These are phyloP conservation scores for Eidolon dupreanum DNA, from an alignment of 2,797 vertebrate species.

Conservation along the genomic window DNA sequence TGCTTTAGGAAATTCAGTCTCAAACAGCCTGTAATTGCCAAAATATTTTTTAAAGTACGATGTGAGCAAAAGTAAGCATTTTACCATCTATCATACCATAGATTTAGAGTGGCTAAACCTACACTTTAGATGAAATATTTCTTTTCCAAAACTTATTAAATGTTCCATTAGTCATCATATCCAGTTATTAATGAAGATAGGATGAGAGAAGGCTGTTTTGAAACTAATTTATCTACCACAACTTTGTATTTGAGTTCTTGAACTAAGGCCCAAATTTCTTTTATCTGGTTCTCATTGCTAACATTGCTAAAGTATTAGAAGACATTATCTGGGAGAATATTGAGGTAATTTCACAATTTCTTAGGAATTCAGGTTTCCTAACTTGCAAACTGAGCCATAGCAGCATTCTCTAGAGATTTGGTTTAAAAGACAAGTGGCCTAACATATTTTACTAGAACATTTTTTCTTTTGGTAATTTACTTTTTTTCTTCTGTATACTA, in stretches of 20 bases:
- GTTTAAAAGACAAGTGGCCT: neutral
- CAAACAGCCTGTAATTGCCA: neutral
- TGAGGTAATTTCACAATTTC: constrained; percentile 47
- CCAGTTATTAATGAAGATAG: neutral
- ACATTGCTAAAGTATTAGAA: constrained; percentile 36
- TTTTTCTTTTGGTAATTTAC: neutral
- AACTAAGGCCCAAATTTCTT: neutral
- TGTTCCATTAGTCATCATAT: neutral
- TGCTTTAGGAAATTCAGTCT: neutral
- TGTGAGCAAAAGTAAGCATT: neutral
- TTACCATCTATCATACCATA: neutral
- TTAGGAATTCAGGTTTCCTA: constrained; percentile 41
- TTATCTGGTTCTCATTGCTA: constrained; percentile 32
- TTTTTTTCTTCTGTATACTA: constrained; percentile 9
- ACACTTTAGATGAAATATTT: neutral
- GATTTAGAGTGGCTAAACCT: neutral
- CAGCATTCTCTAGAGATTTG: neutral
- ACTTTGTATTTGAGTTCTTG: neutral
- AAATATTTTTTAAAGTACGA: neutral
- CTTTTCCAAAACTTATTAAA: constrained; percentile 16
- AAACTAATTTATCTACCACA: constrained; percentile 1
- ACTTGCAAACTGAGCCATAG: neutral
- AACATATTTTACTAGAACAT: neutral
- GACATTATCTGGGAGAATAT: neutral
- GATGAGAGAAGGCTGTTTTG: neutral